phyloP scores from a whole-genome alignment of 64 coral and sea anemone species.

The Pocillopora verrucosa region DNA sequence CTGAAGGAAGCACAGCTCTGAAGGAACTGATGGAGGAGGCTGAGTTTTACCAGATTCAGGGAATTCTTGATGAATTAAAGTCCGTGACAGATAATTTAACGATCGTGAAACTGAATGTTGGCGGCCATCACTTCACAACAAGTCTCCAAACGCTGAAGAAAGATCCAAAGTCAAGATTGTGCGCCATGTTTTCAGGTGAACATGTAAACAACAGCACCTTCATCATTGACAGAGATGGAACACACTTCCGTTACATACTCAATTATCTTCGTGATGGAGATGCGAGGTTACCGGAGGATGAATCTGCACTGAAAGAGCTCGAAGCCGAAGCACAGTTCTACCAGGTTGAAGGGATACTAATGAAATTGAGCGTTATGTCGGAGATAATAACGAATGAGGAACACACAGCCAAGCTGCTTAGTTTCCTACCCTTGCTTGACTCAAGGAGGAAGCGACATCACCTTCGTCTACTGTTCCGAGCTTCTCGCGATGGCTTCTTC shows the following conservation, averaged over 20 bases:
- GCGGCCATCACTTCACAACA: conserved; percentile 75
- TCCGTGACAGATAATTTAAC: conserved; percentile 7
- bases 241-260: conserved; percentile 11
- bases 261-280: conserved; percentile 25
- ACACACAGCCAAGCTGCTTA: neutral
- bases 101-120: conserved; percentile 78
- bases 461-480: neutral
- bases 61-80: neutral
- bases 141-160: conserved; percentile 67
- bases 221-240: conserved; percentile 32
- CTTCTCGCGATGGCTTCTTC: conserved; percentile 27
- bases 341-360: neutral
- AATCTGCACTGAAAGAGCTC: neutral
- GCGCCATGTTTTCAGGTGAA: conserved; percentile 85
- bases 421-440: neutral
- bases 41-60: no score
- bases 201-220: neutral
- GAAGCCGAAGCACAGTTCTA: conserved; percentile 4
- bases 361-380: neutral
- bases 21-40: conserved; percentile 28
- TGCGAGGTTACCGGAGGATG: conserved; percentile 4
- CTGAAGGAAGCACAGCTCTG: neutral
- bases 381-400: neutral
- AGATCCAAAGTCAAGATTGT: conserved; percentile 78
- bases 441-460: neutral